A percentile compares a stretch with the other conserved stretches of the same genome.
These are phyloP conservation scores for Tetramorium bicarinatum DNA, from an alignment of 2,888 invertebrate genomes.

Conservation along the genomic window DNA sequence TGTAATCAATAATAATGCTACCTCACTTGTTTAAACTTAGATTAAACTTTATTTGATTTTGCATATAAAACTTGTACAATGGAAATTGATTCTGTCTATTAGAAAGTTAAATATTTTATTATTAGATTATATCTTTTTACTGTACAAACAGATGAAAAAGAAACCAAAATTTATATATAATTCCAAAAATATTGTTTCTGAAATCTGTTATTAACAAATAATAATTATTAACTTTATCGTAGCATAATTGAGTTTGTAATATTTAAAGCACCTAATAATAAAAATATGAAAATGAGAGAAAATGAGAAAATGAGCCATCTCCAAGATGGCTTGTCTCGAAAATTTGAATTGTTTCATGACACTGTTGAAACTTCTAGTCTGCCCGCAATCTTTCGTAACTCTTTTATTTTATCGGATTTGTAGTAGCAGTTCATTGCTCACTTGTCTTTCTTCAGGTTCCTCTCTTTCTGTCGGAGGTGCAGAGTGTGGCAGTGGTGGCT, in stretches of 20 bases:
- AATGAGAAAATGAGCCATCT: too few relatives aligned
- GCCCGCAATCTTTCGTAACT: slow-evolving; percentile 53
- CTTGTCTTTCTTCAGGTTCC: slow-evolving; percentile 44
- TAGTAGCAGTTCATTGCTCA: slow-evolving; percentile 11
- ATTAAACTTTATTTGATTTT: not conserved
- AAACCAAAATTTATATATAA: not conserved
- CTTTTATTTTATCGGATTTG: slow-evolving; percentile 38
- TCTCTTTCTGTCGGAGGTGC: slow-evolving; percentile 7
- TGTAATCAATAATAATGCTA: slow-evolving; percentile 23
- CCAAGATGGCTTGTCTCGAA: not conserved
- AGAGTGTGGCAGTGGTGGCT: slow-evolving; percentile 64
- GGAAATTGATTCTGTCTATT: not conserved
- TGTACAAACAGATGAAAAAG: too few relatives aligned
- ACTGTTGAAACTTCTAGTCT: slow-evolving; percentile 18
- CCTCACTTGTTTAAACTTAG: not conserved
- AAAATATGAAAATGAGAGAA: not conserved
- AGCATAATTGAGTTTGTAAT: not conserved
- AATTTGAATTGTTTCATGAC: not conserved
- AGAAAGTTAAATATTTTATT: not conserved
- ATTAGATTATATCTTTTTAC: not conserved
- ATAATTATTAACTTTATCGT: not conserved
- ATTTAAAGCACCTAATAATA: not conserved
- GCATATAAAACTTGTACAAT: not conserved
- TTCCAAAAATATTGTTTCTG: not conserved
- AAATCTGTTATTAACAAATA: not conserved